A percentile compares a stretch with the other conserved stretches of the same genome.
These are phyloP conservation scores for Proisotoma minuta DNA, from an alignment of 2,888 invertebrate species.

Conservation along the genomic window DNA sequence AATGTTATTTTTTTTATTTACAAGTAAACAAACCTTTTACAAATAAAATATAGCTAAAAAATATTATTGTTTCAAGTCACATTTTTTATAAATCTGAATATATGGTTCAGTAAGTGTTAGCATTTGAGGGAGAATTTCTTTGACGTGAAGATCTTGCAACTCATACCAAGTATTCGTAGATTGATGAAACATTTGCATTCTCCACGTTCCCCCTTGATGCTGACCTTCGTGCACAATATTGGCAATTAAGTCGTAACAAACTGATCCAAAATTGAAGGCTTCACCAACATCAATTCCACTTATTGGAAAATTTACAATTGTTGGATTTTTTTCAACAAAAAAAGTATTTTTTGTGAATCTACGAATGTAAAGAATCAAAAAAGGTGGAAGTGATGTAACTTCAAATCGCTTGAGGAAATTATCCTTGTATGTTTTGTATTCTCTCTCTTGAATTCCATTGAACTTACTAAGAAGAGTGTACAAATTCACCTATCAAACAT, in stretches of 20 bases:
- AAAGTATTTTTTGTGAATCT: slow-evolving; percentile 98
- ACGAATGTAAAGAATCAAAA: slow-evolving; percentile 86
- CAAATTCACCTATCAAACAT: slow-evolving; percentile 70
- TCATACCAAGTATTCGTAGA: slow-evolving; percentile 77
- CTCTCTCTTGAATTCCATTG: slow-evolving; percentile 90
- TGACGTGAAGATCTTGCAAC: slow-evolving; percentile 93
- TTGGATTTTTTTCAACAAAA: slow-evolving; percentile 98
- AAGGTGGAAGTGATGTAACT: slow-evolving; percentile 86
- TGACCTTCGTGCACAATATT: slow-evolving; percentile 99
- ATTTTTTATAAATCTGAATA: slow-evolving; percentile 67
- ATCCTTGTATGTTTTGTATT: slow-evolving; percentile 99
- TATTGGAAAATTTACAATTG: slow-evolving; percentile 99
- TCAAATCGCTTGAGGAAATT: slow-evolving; percentile 96
- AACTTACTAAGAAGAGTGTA: slow-evolving; percentile 92
- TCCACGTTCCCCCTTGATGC: slow-evolving; percentile 87
- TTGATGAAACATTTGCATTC: slow-evolving; percentile 84
- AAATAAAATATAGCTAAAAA: background rate
- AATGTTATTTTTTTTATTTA: background rate
- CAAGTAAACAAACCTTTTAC: background rate
- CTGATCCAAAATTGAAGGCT: slow-evolving; percentile 51
- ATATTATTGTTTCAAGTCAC: slow-evolving; percentile 13
- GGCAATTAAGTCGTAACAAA: slow-evolving; percentile 94
- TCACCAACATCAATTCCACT: slow-evolving; percentile 65
- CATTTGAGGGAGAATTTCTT: slow-evolving; percentile 98
- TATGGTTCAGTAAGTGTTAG: slow-evolving; percentile 98